These are phyloP conservation scores for Platanista minor DNA, from an alignment of 2,113 vertebrate genomes.

Conservation along the genomic window DNA sequence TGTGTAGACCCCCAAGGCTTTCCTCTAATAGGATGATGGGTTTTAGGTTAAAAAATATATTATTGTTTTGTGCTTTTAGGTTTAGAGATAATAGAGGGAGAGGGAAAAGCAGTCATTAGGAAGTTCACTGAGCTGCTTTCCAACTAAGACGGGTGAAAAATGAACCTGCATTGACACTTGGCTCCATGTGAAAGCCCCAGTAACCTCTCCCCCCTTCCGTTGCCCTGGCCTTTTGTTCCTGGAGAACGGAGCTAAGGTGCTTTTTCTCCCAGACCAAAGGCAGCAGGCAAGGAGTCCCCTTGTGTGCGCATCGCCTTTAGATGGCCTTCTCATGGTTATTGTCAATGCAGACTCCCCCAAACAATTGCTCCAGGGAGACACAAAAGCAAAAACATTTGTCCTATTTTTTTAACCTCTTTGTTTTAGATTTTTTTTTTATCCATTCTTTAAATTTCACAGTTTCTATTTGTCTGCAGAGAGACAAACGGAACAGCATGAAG, in stretches of 20 bases:
- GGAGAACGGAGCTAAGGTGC: constrained; percentile 80
- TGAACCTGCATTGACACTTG: constrained; percentile 67
- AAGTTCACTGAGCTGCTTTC: constrained; percentile 70
- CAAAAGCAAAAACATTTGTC: constrained; percentile 78
- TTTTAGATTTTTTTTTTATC: constrained; percentile 56
- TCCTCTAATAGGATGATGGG: constrained; percentile 53
- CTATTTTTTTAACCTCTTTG: constrained; percentile 75
- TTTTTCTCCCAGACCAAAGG: constrained; percentile 72
- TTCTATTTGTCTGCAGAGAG: constrained; percentile 70
- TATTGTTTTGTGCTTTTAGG: constrained; percentile 44
- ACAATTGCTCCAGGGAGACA: constrained; percentile 66
- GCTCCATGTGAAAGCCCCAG: constrained; percentile 72
- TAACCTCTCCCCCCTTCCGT: constrained; percentile 71
- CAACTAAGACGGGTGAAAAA: constrained; percentile 59
- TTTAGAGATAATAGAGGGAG: constrained; percentile 39
- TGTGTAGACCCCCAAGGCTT: constrained; percentile 23
- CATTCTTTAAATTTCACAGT: constrained; percentile 61
- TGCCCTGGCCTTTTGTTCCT: constrained; percentile 83
- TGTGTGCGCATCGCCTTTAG: constrained; percentile 54
- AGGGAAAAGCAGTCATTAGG: constrained; percentile 70
- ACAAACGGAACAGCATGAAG: constrained; percentile 66
- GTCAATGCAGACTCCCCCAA: constrained; percentile 65
- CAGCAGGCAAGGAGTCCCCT: constrained; percentile 63
- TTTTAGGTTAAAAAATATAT: constrained; percentile 55
- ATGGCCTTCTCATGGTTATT: constrained; percentile 74